Percentiles rank a stretch among this genome's conserved stretches.
Evolutionary conservation across 2,113 vertebrate species (phyloP).

Genomic region (Eudyptes chrysolophus): DNA sequence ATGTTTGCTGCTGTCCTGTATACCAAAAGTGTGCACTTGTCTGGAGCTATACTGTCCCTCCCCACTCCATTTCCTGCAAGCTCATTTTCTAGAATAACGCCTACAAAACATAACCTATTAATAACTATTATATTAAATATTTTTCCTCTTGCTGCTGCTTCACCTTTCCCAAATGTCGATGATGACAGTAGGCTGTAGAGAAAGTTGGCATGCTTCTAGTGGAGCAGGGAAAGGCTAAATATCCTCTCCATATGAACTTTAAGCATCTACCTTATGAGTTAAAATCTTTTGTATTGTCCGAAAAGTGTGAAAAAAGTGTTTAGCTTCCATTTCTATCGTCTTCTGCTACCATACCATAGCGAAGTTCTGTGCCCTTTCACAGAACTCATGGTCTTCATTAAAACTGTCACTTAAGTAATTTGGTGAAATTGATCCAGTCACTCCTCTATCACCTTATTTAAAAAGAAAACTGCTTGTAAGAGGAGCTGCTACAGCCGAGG

Average conservation of each 20-base stretch:
- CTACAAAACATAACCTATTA: not conserved
- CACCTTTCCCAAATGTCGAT: not conserved
- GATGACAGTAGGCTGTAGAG: not conserved
- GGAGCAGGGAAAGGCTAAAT: not conserved
- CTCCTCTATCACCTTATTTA: not conserved
- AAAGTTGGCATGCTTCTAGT: not conserved
- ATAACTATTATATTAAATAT: not conserved
- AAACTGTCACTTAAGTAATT: not conserved
- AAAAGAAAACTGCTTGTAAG: not conserved
- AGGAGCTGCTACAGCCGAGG: not conserved
- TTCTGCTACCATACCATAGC: not conserved
- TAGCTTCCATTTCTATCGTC: not conserved
- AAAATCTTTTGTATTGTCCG: not conserved
- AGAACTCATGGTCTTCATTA: not conserved
- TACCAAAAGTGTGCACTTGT: not conserved
- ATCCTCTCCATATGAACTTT: not conserved
- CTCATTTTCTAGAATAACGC: not conserved
- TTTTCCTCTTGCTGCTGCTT: not conserved
- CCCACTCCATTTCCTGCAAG: not conserved
- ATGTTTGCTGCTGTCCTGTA: not conserved
- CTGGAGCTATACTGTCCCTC: not conserved
- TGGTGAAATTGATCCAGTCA: not conserved
- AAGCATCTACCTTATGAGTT: not conserved
- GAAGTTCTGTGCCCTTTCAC: not conserved
- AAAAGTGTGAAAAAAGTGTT: not conserved